These are phyloP conservation scores for Napeogenes inachia DNA, from an alignment of 2,888 invertebrate species.

Conservation along the genomic window DNA sequence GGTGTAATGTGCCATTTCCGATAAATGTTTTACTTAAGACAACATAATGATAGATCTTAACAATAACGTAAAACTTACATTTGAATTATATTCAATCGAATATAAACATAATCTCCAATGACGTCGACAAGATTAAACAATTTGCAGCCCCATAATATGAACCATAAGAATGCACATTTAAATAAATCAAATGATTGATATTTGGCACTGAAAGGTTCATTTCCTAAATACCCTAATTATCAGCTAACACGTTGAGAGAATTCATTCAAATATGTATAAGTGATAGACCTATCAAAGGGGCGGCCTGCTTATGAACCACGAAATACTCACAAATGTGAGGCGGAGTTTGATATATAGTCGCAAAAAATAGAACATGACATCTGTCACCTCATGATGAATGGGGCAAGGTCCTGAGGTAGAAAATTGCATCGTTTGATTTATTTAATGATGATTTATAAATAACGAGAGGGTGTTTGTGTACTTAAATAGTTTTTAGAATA, in stretches of 20 bases:
- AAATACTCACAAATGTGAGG: slow-evolving; percentile 27
- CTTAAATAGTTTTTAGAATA: too few relatives aligned
- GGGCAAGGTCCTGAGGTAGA: slow-evolving; percentile 44
- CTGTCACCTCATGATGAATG: slow-evolving; percentile 47
- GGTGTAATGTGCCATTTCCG: slow-evolving; percentile 71
- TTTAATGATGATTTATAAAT: slow-evolving; percentile 29
- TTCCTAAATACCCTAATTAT: slow-evolving; percentile 31
- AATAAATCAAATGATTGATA: slow-evolving; percentile 20
- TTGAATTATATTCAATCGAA: neutral
- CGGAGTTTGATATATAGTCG: slow-evolving; percentile 53
- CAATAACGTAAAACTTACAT: neutral
- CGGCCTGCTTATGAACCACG: slow-evolving; percentile 1
- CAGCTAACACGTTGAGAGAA: slow-evolving; percentile 39
- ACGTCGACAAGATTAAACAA: too few relatives aligned
- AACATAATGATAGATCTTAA: neutral
- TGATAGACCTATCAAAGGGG: neutral
- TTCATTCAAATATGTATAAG: slow-evolving; percentile 32
- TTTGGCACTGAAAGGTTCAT: slow-evolving; percentile 19
- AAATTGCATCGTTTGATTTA: slow-evolving; percentile 53
- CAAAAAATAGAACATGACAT: slow-evolving; percentile 59
- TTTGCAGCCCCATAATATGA: neutral
- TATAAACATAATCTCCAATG: too few relatives aligned
- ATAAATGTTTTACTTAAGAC: slow-evolving; percentile 34
- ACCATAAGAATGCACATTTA: neutral
- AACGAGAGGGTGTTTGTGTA: slow-evolving; percentile 7